A percentile compares a stretch with the other conserved stretches of the same genome.
Evolutionary conservation across 2,113 vertebrate genomes (phyloP).

Genomic region (Takifugu bimaculatus): DNA sequence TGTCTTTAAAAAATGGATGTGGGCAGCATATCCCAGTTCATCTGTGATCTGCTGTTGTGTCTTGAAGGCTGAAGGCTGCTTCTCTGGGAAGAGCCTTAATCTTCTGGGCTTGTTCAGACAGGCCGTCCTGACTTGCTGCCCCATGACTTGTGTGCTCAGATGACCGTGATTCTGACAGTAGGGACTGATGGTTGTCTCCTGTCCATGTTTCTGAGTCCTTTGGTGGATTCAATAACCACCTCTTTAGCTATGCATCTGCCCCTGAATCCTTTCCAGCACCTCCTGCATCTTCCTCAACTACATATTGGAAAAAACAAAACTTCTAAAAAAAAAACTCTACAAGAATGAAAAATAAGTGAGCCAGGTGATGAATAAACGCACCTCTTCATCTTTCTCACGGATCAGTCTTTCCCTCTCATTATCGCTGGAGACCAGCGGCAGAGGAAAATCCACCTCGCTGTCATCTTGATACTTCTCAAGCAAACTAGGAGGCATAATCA

Average conservation of each 20-base stretch:
- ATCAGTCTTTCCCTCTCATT: conserved; percentile 84
- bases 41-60: neutral
- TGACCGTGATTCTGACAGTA: neutral
- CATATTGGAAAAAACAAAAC: conserved; percentile 11
- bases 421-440: conserved; percentile 80
- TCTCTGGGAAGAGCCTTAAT: no score
- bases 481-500: conserved; percentile 74
- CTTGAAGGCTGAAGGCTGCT: neutral
- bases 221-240: conserved; percentile 37
- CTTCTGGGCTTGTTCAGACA: neutral
- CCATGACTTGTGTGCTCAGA: neutral
- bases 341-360: neutral
- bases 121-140: neutral
- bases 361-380: conserved; percentile 48
- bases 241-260: conserved; percentile 78
- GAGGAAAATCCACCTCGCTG: conserved; percentile 82
- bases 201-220: no score
- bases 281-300: conserved; percentile 89
- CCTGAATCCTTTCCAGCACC: conserved; percentile 88
- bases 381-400: conserved; percentile 92
- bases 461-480: conserved; percentile 66
- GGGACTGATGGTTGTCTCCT: neutral
- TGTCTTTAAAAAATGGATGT: no score
- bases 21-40: neutral
- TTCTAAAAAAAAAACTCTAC: neutral